phyloP scores from a whole-genome alignment of 2,888 invertebrate genomes.

The Xanthorhoe designata region DNA sequence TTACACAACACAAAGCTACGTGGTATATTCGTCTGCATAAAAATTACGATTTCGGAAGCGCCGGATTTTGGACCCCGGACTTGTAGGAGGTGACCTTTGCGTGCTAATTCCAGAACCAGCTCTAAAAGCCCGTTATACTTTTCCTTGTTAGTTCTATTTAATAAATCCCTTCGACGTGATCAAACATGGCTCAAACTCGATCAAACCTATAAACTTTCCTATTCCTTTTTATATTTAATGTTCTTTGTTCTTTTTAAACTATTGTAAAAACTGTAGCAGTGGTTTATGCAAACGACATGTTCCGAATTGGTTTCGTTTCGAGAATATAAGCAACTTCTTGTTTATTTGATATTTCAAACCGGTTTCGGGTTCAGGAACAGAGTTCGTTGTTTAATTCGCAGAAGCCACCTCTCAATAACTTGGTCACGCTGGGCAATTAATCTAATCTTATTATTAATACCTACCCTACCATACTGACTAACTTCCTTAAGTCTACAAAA shows the following conservation, averaged over 20 bases:
- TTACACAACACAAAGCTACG: conserved; percentile 12
- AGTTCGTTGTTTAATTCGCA: not conserved
- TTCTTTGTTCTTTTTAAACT: not conserved
- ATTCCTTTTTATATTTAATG: not conserved
- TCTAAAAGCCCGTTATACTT: not conserved
- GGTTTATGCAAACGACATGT: not conserved
- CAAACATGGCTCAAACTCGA: not conserved
- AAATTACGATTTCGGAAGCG: conserved; percentile 37
- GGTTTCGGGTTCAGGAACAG: not conserved
- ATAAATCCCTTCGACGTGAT: not conserved
- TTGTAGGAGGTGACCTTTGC: conserved; percentile 5
- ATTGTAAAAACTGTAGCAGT: not conserved
- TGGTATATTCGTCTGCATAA: conserved; percentile 21
- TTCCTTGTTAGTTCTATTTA: no score
- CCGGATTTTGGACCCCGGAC: conserved; percentile 42
- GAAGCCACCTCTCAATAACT: conserved; percentile 20
- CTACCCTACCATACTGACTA: conserved; percentile 4
- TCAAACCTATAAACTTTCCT: not conserved
- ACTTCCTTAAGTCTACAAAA: conserved; percentile 5
- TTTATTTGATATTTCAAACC: not conserved
- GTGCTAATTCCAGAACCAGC: not conserved
- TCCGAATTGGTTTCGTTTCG: not conserved
- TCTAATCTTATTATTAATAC: conserved; percentile 29
- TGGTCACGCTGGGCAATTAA: conserved; percentile 38
- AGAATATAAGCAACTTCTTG: not conserved